Evolutionary conservation across 1,140 invertebrate species (phyloP), one percentile per base, ranked within the genome.

Genomic region (Apis florea): DNA sequence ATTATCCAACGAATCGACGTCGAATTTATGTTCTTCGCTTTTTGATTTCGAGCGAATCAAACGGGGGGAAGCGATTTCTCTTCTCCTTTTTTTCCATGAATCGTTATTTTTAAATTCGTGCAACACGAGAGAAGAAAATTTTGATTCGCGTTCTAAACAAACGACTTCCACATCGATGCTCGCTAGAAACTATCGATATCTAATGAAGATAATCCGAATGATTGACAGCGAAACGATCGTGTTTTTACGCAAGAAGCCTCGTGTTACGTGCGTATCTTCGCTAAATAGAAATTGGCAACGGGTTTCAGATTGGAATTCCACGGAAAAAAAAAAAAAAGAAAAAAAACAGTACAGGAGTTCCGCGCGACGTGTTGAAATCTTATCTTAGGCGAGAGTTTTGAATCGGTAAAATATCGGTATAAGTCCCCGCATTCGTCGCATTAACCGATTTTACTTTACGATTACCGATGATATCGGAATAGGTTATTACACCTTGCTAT

Each of bases 151-250:
- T 5, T n/a, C n/a, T n/a, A n/a, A n/a, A n/a, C n/a, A 51, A n/a
- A 49, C 24, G 40, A 24, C 15, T 59, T 49, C 40, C 2, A 51
- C 51, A 51, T 51, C 51, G 51, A n/a, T n/a, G 10, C n/a, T 10
- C 1, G 40, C 9, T n/a, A n/a, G 21, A 24, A 59, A 12, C n/a
- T 5, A 21, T n/a, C 63, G 51, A 63, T 61, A 63, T 13, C 19
- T 17, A 24, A 74, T 51, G 40, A 63, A 74, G 24, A 51, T 63
- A 63, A 71, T 19, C 17, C 15, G 40, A 31, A 63, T 74, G 72
- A 74, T 74, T 74, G 72, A 74, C 72, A 74, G 58, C 24, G 58
- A 74, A 74, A 74, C 26, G n/a, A 24, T 74, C 51, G n/a, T 24
- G 40, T 61, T 73, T 40, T 73, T 49, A 49, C 26, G 40, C 40